phyloP scores from a whole-genome alignment of 1,140 invertebrate genomes.

The Glossosoma conforme region DNA sequence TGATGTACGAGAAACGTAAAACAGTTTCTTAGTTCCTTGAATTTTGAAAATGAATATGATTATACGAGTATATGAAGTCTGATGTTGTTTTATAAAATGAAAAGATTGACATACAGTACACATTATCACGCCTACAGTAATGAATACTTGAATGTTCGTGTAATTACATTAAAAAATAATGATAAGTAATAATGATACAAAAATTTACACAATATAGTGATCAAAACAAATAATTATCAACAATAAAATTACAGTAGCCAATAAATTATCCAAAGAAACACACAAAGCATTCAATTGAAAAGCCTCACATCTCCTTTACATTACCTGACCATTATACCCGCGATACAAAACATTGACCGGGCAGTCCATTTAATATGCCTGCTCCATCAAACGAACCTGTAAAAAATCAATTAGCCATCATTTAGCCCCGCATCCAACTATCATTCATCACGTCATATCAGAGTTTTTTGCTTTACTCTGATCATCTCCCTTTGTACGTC shows the following conservation, averaged over 20 bases:
- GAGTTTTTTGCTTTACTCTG: conserved; percentile 20
- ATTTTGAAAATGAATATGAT: too few relatives aligned
- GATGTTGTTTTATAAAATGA: too few relatives aligned
- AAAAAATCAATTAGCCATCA: conserved; percentile 33
- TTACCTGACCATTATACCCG: background rate
- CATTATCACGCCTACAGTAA: too few relatives aligned
- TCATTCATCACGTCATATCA: conserved; percentile 33
- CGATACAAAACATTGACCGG: background rate
- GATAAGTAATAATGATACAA: too few relatives aligned
- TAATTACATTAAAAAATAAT: too few relatives aligned
- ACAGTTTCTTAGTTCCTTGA: too few relatives aligned
- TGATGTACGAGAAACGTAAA: too few relatives aligned
- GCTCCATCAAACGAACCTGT: background rate
- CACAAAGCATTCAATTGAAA: background rate
- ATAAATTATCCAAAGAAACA: background rate
- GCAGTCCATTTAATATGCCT: conserved; percentile 3
- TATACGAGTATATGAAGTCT: too few relatives aligned
- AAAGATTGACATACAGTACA: too few relatives aligned
- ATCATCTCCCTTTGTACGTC: conserved; percentile 12
- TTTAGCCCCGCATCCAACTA: conserved; percentile 29
- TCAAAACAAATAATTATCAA: background rate
- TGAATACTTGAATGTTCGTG: too few relatives aligned
- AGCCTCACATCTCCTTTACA: background rate
- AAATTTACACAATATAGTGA: too few relatives aligned
- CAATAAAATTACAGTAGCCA: background rate